Conservation (phyloP, 2,113 vertebrate genomes). For the Hypomesus transpacificus region DNA sequence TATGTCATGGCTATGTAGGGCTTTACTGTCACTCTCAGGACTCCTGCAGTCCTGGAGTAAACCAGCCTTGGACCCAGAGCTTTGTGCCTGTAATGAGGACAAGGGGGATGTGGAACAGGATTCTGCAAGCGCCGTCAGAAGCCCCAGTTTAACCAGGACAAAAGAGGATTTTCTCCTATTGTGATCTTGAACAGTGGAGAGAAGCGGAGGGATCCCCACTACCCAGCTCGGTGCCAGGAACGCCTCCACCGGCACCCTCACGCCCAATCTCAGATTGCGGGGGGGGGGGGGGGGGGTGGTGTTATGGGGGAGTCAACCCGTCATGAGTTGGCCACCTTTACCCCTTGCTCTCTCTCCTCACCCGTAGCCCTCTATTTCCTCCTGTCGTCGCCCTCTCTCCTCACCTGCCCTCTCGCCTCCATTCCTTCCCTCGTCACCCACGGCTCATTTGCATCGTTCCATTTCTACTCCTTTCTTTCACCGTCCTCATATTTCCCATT, state of each 20-base stretch:
- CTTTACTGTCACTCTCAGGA: constrained; percentile 34
- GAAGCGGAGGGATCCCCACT: constrained; percentile 60
- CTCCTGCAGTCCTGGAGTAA: constrained; percentile 36
- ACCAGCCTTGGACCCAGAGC: constrained; percentile 50
- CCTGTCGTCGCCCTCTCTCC: too few species aligned
- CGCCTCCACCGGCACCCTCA: constrained; percentile 52
- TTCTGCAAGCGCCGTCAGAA: constrained; percentile 51
- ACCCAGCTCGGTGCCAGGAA: constrained; percentile 50
- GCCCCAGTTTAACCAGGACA: constrained; percentile 42
- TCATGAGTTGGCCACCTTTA: constrained; percentile 51
- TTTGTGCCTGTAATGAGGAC: constrained; percentile 59
- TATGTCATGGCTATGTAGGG: constrained; percentile 45
- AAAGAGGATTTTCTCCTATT: constrained; percentile 40
- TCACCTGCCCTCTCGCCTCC: too few species aligned
- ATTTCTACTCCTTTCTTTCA: too few species aligned
- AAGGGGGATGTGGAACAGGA: constrained; percentile 53
- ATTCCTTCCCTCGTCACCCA: too few species aligned
- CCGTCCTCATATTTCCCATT: too few species aligned
- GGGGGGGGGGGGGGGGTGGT: constrained; percentile 23
- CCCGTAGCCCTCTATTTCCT: too few species aligned
- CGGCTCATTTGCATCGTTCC: too few species aligned
- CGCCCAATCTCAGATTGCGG: constrained; percentile 44
- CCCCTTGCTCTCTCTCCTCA: constrained; percentile 13
- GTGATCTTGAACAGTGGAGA: constrained; percentile 37
- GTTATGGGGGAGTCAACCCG: constrained; percentile 49